A percentile compares a stretch with the other conserved stretches of the same genome.
phyloP scores from a whole-genome alignment of 2,797 vertebrate species.

The Anabacerthia variegaticeps region DNA sequence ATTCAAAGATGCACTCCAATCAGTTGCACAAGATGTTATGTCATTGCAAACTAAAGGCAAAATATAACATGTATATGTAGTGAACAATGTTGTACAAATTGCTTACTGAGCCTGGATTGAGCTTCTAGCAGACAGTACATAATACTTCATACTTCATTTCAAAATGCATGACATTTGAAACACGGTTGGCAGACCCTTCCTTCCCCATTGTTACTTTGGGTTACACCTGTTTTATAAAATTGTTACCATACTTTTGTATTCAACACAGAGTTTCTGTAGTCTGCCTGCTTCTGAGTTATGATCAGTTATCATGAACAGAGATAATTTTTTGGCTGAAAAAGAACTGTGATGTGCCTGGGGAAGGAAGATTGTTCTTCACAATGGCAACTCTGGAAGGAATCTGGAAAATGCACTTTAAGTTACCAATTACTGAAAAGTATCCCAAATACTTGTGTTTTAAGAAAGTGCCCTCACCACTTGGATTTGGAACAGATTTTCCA shows the following conservation, averaged over 20 bases:
- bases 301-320: background rate
- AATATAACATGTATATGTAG: background rate
- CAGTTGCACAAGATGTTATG: slow-evolving; percentile 48
- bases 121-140: background rate
- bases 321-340: slow-evolving; percentile 29
- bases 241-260: background rate
- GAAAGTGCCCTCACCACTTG: background rate
- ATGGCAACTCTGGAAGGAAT: background rate
- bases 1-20: slow-evolving; percentile 64
- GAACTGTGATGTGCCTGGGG: background rate
- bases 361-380: background rate
- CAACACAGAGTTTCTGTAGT: background rate
- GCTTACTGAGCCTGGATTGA: background rate
- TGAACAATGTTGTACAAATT: background rate
- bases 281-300: background rate
- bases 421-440: background rate
- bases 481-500: background rate
- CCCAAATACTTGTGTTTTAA: background rate
- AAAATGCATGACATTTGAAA: background rate
- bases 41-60: slow-evolving; percentile 18
- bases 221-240: background rate
- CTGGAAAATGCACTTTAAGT: background rate
- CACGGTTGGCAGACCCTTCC: background rate
- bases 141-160: background rate
- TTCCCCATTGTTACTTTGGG: background rate